These are phyloP conservation scores for Podabrus alpinus DNA, from an alignment of 2,888 invertebrate species.

Conservation along the genomic window DNA sequence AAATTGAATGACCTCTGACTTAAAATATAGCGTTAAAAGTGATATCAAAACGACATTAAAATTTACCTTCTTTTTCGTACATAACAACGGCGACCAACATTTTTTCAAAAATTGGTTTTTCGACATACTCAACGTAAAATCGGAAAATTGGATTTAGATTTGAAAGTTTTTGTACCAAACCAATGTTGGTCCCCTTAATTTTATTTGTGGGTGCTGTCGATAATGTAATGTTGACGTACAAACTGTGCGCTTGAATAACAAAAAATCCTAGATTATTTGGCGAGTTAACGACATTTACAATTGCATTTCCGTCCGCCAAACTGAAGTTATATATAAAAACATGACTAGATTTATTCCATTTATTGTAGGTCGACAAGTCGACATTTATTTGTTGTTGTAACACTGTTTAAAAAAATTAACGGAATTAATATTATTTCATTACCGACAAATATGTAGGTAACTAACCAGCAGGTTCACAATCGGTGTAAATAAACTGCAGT, in stretches of 20 bases:
- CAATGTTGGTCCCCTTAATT: constrained; percentile 66
- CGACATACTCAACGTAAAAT: constrained; percentile 56
- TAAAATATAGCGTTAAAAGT: not conserved
- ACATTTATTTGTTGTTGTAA: constrained; percentile 17
- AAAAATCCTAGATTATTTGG: constrained; percentile 60
- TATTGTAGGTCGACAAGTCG: constrained; percentile 44
- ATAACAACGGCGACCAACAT: constrained; percentile 60
- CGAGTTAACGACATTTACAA: constrained; percentile 54
- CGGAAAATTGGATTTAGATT: constrained; percentile 29
- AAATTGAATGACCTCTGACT: not conserved
- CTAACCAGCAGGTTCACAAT: not conserved
- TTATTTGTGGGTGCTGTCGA: constrained; percentile 53
- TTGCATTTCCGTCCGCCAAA: constrained; percentile 37
- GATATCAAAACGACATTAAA: not conserved
- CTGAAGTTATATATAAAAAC: constrained; percentile 41
- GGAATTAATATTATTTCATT: not conserved
- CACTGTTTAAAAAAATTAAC: constrained; percentile 1
- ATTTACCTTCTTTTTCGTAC: constrained; percentile 49
- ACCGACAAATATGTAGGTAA: not conserved
- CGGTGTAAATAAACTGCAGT: not conserved
- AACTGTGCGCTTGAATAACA: constrained; percentile 68
- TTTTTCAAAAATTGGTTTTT: constrained; percentile 37
- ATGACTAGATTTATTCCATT: constrained; percentile 35
- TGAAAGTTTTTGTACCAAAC: constrained; percentile 52
- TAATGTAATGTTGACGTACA: constrained; percentile 61